A percentile compares a stretch with the other conserved stretches of the same genome.
Evolutionary conservation across 2,113 vertebrate species (phyloP).

Genomic region (Eira barbara): DNA sequence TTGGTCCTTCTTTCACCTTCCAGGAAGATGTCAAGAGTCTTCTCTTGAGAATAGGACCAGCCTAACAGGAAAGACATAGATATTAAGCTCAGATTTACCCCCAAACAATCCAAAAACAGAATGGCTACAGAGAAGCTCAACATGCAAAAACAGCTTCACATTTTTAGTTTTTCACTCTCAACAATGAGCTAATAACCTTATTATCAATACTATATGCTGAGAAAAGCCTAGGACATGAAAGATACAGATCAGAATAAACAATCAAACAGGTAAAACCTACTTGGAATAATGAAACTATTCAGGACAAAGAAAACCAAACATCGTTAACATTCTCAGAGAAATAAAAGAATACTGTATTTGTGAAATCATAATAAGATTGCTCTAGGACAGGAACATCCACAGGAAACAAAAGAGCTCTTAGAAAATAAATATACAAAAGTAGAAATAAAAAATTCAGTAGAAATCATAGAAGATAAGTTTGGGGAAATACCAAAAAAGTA

Average conservation of each 20-base stretch:
- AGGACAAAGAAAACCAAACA: background rate
- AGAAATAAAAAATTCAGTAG: background rate
- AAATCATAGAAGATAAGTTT: background rate
- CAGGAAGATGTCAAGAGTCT: background rate
- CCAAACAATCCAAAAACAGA: background rate
- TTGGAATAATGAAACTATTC: background rate
- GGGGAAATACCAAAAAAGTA: background rate
- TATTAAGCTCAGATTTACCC: background rate
- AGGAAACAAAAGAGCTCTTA: background rate
- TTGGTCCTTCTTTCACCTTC: background rate
- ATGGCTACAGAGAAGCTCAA: background rate
- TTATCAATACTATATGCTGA: background rate
- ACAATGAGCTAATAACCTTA: background rate
- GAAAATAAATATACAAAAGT: constrained; percentile 33
- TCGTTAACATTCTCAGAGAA: constrained; percentile 20
- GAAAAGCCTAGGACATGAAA: background rate
- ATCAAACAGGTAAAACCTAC: background rate
- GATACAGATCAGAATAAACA: background rate
- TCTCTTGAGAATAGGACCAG: background rate
- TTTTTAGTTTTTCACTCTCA: background rate
- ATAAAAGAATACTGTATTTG: background rate
- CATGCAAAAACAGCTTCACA: background rate
- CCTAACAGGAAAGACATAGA: background rate
- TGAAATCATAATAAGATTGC: background rate
- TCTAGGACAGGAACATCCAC: background rate